Evolutionary conservation across 2,797 vertebrate species (phyloP), one percentile per base, ranked within the genome.

Genomic region (Darevskia nairensis): DNA sequence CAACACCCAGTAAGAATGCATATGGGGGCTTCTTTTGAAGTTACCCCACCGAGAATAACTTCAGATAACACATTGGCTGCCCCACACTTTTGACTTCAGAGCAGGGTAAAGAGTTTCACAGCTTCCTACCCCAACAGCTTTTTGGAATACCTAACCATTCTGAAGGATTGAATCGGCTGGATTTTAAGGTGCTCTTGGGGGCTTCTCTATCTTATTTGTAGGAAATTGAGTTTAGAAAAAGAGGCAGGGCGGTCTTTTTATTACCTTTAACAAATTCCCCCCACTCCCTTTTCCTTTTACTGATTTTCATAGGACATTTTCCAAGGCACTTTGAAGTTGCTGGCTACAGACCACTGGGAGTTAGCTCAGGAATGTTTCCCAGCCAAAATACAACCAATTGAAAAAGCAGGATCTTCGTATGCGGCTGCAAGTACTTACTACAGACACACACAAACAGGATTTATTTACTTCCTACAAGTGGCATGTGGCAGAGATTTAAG

Each of bases 11-110:
- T 80, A 80, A 68, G 59, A 85, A 75, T 75, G 41, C 35, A n/a
- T 35, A 15, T n/a, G 84, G 50, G 0, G 0, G 88, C 11, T 88
- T 89, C 90, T 89, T 93, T 84, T 91, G 81, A 94, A 93, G 46
- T 59, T 81, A 78, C 85, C 85, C 91, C 41, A 89, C 17, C 25
- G 76, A 90, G 74, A 76, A 61, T 89, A 87, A 91, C 82, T 88
- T 86, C 85, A 91, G 89, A 93, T 91, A 94, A 44, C n/a, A 74
- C 85, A 66, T 78, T 89, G 80, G 83, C 83, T 0, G 0, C 77
- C 50, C 55, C 78, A 41, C 79, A 89, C 59, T 89, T 89, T 85
- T 92, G 84, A 85, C 89, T 94, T 87, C 90, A 81, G 88, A 90
- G 74, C 75, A 87, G 82, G 68, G 89, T 46, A 84, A 76, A 94